These are phyloP conservation scores for Hemibagrus wyckioides DNA, from an alignment of 2,113 vertebrate species.

Conservation along the genomic window DNA sequence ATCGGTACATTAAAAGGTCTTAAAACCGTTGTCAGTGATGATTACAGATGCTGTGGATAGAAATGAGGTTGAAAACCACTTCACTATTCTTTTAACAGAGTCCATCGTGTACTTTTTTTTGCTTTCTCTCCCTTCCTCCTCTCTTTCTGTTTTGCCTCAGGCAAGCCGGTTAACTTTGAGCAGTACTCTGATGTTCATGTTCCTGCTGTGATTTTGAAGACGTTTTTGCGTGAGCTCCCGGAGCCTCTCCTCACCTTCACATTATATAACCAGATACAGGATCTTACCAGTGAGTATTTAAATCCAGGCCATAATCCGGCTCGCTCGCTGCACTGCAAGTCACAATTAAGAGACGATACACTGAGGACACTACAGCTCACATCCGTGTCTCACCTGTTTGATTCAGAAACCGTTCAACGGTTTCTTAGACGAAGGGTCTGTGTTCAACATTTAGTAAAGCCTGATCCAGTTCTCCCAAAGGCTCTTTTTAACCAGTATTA, in stretches of 20 bases:
- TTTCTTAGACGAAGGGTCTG: neutral
- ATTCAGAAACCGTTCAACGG: neutral
- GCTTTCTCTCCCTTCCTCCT: neutral
- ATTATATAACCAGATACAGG: constrained; percentile 74
- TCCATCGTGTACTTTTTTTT: neutral
- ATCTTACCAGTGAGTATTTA: constrained; percentile 75
- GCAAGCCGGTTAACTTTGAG: constrained; percentile 81
- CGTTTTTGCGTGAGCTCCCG: constrained; percentile 84
- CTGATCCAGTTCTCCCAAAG: neutral
- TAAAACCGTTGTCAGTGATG: neutral
- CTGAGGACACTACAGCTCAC: neutral
- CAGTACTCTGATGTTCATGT: constrained; percentile 76
- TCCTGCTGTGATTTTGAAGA: constrained; percentile 83
- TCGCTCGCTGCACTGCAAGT: neutral
- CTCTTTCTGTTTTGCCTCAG: constrained; percentile 60
- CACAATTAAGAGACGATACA: neutral
- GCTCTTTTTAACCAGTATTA: neutral
- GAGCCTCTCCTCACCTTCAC: constrained; percentile 83
- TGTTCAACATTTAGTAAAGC: neutral
- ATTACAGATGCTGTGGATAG: neutral
- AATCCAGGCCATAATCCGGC: neutral
- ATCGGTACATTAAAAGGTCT: neutral
- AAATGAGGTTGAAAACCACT: neutral
- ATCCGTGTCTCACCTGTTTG: neutral
- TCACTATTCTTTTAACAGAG: neutral